Evolutionary conservation across 1,140 invertebrate genomes (phyloP).

Genomic region (Cherax quadricarinatus): DNA sequence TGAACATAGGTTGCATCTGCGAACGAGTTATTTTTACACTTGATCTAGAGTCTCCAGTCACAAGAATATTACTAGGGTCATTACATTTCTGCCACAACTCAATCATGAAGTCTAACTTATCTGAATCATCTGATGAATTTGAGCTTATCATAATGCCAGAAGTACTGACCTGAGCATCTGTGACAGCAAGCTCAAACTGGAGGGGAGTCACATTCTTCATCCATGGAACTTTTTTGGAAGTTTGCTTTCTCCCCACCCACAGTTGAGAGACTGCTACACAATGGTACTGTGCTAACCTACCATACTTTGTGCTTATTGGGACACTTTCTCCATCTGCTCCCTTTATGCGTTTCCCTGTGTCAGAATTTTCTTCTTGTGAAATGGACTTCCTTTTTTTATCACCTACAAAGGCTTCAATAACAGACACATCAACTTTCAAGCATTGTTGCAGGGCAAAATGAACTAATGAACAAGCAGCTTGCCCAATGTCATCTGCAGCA

Average conservation of each 20-base stretch:
- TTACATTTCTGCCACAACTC: constrained; percentile 49
- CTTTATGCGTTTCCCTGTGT: constrained; percentile 22
- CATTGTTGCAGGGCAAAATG: constrained; percentile 53
- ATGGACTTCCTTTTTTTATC: constrained; percentile 38
- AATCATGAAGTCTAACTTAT: constrained; percentile 15
- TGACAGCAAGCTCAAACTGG: constrained; percentile 49
- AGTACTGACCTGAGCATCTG: constrained; percentile 20
- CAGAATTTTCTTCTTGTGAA: constrained; percentile 3
- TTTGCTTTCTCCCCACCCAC: constrained; percentile 53
- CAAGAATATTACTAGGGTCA: constrained; percentile 25
- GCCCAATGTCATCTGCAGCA: constrained; percentile 41
- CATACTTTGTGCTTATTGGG: constrained; percentile 16
- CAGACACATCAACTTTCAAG: constrained; percentile 48
- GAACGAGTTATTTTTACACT: neutral
- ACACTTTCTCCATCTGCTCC: constrained; percentile 38
- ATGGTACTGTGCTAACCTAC: constrained; percentile 19
- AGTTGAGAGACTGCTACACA: constrained; percentile 25
- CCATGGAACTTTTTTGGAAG: constrained; percentile 36
- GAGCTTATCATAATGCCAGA: neutral
- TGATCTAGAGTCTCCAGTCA: constrained; percentile 36
- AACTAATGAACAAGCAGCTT: constrained; percentile 46
- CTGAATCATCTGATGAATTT: neutral
- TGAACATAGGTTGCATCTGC: constrained; percentile 32
- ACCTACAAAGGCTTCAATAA: neutral
- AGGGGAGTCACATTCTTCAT: constrained; percentile 35